Conservation (phyloP, 1,140 invertebrate genomes). For the Olivierus martensii region DNA sequence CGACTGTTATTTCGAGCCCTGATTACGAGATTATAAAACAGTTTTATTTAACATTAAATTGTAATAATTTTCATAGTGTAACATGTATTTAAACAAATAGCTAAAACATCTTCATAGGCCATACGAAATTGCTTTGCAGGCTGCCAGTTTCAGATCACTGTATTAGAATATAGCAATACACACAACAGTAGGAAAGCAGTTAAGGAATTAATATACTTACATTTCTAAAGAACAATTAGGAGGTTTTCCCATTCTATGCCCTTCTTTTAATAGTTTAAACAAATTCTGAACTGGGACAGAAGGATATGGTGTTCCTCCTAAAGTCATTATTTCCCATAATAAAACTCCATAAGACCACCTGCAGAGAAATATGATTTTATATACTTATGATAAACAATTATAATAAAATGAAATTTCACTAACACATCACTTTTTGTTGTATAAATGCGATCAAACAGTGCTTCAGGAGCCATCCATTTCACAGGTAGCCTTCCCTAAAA, state of each 20-base stretch:
- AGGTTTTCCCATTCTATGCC: constrained; percentile 67
- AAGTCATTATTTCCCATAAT: constrained; percentile 89
- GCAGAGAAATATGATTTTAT: neutral
- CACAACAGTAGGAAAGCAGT: neutral
- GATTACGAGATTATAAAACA: too few species aligned
- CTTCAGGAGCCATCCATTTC: constrained; percentile 99
- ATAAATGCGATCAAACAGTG: constrained; percentile 84
- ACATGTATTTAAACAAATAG: too few species aligned
- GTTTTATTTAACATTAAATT: too few species aligned
- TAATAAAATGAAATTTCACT: neutral
- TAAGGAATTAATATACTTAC: neutral
- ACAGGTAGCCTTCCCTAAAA: constrained; percentile 72
- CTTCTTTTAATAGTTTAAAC: constrained; percentile 51
- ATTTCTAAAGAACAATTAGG: neutral
- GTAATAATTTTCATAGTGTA: too few species aligned
- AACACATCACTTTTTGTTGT: constrained; percentile 93
- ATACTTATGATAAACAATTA: neutral
- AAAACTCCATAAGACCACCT: constrained; percentile 85
- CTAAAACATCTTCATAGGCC: too few species aligned
- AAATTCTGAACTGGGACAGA: constrained; percentile 71
- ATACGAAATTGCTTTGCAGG: too few species aligned
- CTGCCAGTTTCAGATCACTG: too few species aligned
- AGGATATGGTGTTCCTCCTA: constrained; percentile 81
- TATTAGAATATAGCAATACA: too few species aligned
- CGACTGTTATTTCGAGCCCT: too few species aligned